A percentile compares a stretch with the other conserved stretches of the same genome.
Conservation (phyloP, 2,888 invertebrate genomes). For the Epirrhoe alternata region DNA sequence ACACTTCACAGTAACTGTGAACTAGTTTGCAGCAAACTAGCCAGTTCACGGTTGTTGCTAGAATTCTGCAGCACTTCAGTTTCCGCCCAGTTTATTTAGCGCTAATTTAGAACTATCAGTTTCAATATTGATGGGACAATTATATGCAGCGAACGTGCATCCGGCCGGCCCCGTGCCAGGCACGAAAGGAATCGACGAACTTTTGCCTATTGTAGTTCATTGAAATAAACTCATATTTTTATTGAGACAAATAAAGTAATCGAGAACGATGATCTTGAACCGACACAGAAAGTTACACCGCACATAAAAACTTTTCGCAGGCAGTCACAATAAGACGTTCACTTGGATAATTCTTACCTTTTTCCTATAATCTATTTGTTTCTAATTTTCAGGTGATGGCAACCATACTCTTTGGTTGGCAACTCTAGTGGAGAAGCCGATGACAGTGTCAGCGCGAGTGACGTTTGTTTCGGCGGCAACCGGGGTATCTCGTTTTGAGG, state of each 20-base stretch:
- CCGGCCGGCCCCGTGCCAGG: constrained; percentile 45
- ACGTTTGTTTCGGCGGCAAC: too few species aligned
- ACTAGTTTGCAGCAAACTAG: not conserved
- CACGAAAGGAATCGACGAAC: constrained; percentile 13
- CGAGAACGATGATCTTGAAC: too few species aligned
- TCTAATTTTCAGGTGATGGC: too few species aligned
- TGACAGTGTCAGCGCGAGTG: too few species aligned
- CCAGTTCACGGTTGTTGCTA: not conserved
- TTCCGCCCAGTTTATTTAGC: not conserved
- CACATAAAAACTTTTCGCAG: not conserved
- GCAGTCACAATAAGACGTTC: not conserved
- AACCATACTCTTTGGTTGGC: too few species aligned
- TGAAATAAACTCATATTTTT: constrained; percentile 14
- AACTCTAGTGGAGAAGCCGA: too few species aligned
- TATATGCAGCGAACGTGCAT: constrained; percentile 28
- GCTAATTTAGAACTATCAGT: constrained; percentile 14
- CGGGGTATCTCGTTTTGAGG: too few species aligned
- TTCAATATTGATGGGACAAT: constrained; percentile 26
- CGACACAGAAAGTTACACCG: constrained; percentile 3
- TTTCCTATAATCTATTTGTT: too few species aligned
- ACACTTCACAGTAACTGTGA: too few species aligned
- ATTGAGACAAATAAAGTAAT: constrained; percentile 18
- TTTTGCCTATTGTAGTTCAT: constrained; percentile 10
- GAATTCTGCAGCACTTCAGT: constrained; percentile 4
- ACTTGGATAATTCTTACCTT: too few species aligned